A percentile compares a stretch with the other conserved stretches of the same genome.
phyloP scores from a whole-genome alignment of 2,797 vertebrate species.

The Parauchenoglanis ngamensis region DNA sequence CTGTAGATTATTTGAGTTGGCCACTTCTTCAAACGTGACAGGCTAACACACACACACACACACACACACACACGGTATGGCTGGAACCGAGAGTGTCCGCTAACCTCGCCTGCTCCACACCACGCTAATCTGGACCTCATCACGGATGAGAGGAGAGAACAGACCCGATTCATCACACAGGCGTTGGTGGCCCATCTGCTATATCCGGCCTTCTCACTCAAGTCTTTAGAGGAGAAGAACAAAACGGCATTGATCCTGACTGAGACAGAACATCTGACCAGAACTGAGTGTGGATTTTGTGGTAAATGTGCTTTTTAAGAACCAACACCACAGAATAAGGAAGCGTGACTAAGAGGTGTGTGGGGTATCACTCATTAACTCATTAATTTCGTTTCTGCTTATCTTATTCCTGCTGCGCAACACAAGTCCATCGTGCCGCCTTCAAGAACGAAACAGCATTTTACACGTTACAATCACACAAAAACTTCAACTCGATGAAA shows the following conservation, averaged over 20 bases:
- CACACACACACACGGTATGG: constrained; percentile 30
- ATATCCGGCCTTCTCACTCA: background rate
- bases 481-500: background rate
- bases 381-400: background rate
- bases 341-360: background rate
- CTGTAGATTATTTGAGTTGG: constrained; percentile 78
- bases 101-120: background rate
- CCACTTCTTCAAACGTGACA: constrained; percentile 22
- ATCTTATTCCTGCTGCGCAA: background rate
- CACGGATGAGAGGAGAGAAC: background rate
- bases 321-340: background rate
- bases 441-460: background rate
- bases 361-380: background rate
- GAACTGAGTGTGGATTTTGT: no score
- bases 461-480: background rate
- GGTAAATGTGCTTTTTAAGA: background rate
- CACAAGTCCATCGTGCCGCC: background rate
- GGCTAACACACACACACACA: background rate
- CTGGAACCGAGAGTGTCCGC: background rate
- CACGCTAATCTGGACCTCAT: constrained; percentile 31
- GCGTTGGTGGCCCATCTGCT: background rate
- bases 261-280: background rate
- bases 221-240: constrained; percentile 10
- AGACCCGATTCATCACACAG: constrained; percentile 15
- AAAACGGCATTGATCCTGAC: background rate